Base-by-base conservation (phyloP, 2,113 vertebrate species). In the Oncorhynchus masou region DNA sequence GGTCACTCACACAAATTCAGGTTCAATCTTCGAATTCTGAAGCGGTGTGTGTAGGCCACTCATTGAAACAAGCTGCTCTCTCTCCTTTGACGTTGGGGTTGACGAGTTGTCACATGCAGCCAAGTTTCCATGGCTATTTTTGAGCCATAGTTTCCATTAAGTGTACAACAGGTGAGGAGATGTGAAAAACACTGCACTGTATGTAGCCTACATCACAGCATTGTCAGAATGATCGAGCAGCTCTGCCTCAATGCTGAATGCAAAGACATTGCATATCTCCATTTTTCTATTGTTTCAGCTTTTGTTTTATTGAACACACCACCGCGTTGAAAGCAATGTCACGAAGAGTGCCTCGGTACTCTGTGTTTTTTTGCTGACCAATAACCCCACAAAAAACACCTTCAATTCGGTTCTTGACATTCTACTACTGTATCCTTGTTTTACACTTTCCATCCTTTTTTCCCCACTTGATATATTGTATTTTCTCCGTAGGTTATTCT, bases 1-100 rank as follows among this genome's bases (percentile, higher is more conserved):
- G 87, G 86, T 85, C 78, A 72, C 71, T 84, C 77, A 71, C 77
- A 71, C 73, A 86, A 80, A 84, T 82, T 81, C 77, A 78, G 81
- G 75, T 68, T 80, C 75, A 69, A 80, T 86, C 79, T 83, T n/a
- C 19, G 34, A 16, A 20, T 73, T 71, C 77, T 83, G 78, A 89
- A 85, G 83, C 84, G 83, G 84, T 81, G 78, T 78, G 39, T 54
- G 79, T 74, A 73, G 6, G 57, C 39, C 70, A 49, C 84, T 79
- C 20, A 39, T 68, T 22, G 51, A 87, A 74, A 81, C 70, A 79
- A 74, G 83, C 87, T 73, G 65, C 22, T 29, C 25, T 22, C 22
- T 29, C 25, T 24, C 49, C 24, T 59, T 59, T 57, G 25, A 57
- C 27, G n/a, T 24, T 19, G 5, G 25, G 6, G 49, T 59, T 19